phyloP scores from a whole-genome alignment of 1,140 invertebrate species.

The Papilio machaon region DNA sequence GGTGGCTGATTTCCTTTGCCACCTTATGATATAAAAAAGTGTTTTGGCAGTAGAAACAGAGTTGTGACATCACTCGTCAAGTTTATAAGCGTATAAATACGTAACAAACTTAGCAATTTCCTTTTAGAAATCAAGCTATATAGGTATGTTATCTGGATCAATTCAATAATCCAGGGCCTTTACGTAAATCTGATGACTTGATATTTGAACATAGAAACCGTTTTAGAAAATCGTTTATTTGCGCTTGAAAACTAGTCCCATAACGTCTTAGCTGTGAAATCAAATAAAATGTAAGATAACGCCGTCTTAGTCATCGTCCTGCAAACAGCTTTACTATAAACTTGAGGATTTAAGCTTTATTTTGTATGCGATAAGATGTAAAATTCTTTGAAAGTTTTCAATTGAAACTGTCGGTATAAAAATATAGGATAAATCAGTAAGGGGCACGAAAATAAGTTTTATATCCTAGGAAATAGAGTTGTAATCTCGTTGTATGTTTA shows the following conservation, averaged over 20 bases:
- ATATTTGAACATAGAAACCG: background rate
- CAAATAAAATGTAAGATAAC: conserved; percentile 33
- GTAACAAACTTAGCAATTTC: background rate
- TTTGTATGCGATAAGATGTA: background rate
- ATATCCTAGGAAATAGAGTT: conserved; percentile 7
- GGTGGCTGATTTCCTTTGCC: too few species aligned
- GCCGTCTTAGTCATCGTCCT: conserved; percentile 19
- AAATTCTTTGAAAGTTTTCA: conserved; percentile 5
- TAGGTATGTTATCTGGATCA: background rate
- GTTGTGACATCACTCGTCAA: background rate
- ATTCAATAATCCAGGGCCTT: background rate
- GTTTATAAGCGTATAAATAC: background rate
- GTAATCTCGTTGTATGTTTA: conserved; percentile 21
- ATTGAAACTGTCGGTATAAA: conserved; percentile 12
- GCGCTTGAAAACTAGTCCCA: conserved; percentile 21
- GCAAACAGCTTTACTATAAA: background rate
- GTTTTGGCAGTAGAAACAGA: too few species aligned
- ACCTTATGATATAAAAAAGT: too few species aligned
- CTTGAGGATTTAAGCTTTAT: conserved; percentile 23
- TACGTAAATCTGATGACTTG: background rate
- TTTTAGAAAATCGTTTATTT: conserved; percentile 17
- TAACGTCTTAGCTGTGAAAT: conserved; percentile 27
- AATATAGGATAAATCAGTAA: conserved; percentile 1
- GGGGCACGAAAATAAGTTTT: background rate
- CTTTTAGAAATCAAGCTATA: background rate